These are phyloP conservation scores for Eulacestoma nigropectus DNA, from an alignment of 2,113 vertebrate species.

Conservation along the genomic window DNA sequence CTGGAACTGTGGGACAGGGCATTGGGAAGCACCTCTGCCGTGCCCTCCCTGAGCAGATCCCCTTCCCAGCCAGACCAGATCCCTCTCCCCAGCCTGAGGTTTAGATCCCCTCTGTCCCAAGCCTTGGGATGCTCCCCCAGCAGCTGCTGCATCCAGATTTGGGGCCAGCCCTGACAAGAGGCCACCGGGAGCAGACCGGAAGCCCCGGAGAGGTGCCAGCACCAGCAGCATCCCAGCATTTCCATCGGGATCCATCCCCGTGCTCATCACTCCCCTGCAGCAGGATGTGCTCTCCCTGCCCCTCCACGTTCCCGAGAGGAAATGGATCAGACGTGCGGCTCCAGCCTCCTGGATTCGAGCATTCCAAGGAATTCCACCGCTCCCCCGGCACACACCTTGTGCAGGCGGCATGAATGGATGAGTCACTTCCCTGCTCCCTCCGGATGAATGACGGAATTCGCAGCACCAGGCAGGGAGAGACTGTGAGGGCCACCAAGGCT, in stretches of 20 bases:
- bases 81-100: neutral
- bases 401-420: neutral
- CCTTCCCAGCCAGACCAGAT: neutral
- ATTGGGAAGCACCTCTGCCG: accelerated
- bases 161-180: neutral
- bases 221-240: accelerated
- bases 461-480: no score
- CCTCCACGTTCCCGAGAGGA: neutral
- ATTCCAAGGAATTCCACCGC: neutral
- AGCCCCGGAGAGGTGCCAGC: accelerated
- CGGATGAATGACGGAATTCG: accelerated
- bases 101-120: neutral
- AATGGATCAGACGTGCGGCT: accelerated
- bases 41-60: neutral
- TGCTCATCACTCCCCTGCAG: neutral
- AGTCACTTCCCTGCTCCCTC: neutral
- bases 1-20: neutral
- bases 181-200: accelerated
- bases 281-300: neutral
- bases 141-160: neutral
- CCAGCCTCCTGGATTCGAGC: neutral
- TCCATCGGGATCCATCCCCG: neutral
- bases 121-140: neutral
- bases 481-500: accelerated
- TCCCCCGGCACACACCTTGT: neutral